phyloP scores from a whole-genome alignment of 2,797 vertebrate species.

The Botia kubotai region DNA sequence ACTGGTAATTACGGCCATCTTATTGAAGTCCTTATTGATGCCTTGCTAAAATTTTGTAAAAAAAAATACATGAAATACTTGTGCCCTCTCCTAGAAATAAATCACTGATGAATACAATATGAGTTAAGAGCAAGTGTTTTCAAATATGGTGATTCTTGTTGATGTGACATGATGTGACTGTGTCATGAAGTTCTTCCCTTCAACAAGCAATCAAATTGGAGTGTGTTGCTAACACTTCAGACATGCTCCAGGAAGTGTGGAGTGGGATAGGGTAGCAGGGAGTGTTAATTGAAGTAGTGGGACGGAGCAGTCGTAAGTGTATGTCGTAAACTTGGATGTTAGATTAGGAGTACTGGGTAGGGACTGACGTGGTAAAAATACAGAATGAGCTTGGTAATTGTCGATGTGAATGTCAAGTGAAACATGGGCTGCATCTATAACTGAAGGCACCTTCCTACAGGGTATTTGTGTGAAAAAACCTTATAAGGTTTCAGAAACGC shows the following conservation, averaged over 20 bases:
- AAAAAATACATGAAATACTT: background rate
- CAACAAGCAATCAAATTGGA: conserved; percentile 74
- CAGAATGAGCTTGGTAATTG: conserved; percentile 1
- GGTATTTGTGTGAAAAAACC: too few species aligned
- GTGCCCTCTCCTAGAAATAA: conserved; percentile 24
- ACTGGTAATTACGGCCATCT: conserved; percentile 22
- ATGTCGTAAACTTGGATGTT: conserved; percentile 33
- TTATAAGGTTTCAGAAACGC: too few species aligned
- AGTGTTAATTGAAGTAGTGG: conserved; percentile 59
- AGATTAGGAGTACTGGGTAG: conserved; percentile 24
- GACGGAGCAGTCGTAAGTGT: conserved; percentile 50
- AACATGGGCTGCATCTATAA: background rate
- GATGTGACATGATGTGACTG: conserved; percentile 43
- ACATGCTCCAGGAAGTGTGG: conserved; percentile 54
- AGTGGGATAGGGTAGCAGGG: conserved; percentile 62
- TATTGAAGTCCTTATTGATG: conserved; percentile 8
- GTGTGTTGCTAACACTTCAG: conserved; percentile 64
- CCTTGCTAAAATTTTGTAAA: background rate
- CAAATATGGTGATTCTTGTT: conserved; percentile 7
- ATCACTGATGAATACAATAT: conserved; percentile 14
- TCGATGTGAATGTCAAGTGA: conserved; percentile 4
- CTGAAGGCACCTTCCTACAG: conserved; percentile 57
- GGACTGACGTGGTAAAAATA: conserved; percentile 6
- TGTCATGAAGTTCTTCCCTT: conserved; percentile 53
- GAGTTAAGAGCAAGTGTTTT: conserved; percentile 12